Base-by-base conservation (phyloP, 1,140 invertebrate genomes). In the Dreissena polymorpha region DNA sequence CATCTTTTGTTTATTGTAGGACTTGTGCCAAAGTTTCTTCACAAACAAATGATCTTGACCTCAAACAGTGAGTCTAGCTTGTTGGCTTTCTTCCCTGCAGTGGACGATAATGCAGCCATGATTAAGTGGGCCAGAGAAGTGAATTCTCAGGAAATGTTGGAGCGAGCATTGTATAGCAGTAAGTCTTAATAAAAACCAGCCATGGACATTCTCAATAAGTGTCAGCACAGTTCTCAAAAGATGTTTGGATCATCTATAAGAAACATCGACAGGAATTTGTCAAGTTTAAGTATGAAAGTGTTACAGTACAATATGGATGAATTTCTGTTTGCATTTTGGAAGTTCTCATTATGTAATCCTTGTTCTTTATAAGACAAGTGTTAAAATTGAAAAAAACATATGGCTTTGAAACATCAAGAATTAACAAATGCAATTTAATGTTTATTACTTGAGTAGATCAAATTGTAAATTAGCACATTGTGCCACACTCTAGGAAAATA, bases 101-200 rank as follows among this genome's bases (percentile, higher is more conserved):
- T 86, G 13, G 71, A 90, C 0, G 80, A 89, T 74, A 97, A 97
- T 91, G 91, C 96, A 64, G 96, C 96, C 2, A 94, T 94, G 82
- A 94, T 98, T 5, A 95, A 94, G 25, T 98, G 97, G 97, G 95
- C 95, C 10, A 96, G 97, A 92, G 96, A 95, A 1, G 96, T 96
- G 5, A 98, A 98, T 91, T 96, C 94, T 87, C 93, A 94, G 86
- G 90, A 91, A 0, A 92, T 94, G 64, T 92, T 98, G 18, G 89
- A 94, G 6, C 91, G 94, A 12, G 95, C 95, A 72, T 91, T 98
- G 57, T 86, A 91, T 65, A 92, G 95, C 95, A 92, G 89, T 84
- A 63, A 60, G 57, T 70, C 21, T 21, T 29, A 50, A 16, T 23
- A 57, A 60, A 60, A 6, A 60, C 29, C 21, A 18, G 12, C 1